These are phyloP conservation scores for Labeo rohita DNA, from an alignment of 2,113 vertebrate species.

Conservation along the genomic window DNA sequence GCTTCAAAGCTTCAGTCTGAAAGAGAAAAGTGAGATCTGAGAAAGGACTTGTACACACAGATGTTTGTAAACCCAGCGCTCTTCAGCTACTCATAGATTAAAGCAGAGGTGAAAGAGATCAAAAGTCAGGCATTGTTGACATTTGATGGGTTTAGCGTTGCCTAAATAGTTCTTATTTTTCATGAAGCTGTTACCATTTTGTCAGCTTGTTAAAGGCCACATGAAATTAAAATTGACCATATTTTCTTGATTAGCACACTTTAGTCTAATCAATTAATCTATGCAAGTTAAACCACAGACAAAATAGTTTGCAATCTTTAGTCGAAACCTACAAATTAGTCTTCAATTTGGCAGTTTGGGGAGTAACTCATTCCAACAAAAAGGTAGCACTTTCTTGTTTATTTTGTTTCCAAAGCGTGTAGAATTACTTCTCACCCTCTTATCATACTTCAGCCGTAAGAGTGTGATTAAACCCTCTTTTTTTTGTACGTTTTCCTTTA, in stretches of 20 bases:
- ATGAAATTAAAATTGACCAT: background rate
- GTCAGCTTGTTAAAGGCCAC: background rate
- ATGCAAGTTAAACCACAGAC: background rate
- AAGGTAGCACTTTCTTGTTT: background rate
- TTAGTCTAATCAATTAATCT: background rate
- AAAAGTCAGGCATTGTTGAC: constrained; percentile 4
- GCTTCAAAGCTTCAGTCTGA: background rate
- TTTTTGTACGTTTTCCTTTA: background rate
- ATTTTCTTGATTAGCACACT: background rate
- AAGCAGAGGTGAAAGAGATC: background rate
- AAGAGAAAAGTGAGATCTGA: background rate
- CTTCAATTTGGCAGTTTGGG: background rate
- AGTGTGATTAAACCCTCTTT: background rate
- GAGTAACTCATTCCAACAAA: background rate
- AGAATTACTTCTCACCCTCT: background rate
- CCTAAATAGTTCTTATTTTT: background rate
- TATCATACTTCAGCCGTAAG: background rate
- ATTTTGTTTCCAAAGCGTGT: background rate
- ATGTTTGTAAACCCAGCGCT: background rate
- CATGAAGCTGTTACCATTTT: background rate
- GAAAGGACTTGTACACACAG: background rate
- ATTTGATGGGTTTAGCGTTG: background rate
- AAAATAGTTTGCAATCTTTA: background rate
- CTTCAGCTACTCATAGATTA: background rate
- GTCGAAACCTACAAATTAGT: background rate